Base-by-base conservation (phyloP, 2,113 vertebrate genomes). In the Pheucticus melanocephalus region DNA sequence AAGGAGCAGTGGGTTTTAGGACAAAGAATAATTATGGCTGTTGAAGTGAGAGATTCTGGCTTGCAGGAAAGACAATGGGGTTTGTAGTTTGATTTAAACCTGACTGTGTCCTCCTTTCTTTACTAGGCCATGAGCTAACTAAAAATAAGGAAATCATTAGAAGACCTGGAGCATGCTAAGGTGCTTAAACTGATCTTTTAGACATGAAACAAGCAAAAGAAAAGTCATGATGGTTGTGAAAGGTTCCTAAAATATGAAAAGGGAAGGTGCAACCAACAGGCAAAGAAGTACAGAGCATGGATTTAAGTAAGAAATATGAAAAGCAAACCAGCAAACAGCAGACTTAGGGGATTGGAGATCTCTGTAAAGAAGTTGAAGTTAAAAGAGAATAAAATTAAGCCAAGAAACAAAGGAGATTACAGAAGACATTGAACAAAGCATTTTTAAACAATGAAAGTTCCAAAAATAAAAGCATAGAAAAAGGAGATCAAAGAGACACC, bases 351-450 rank as follows among this genome's bases (percentile, higher is more conserved):
- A 60, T 10, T 88, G 75, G 65, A 90, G n/a, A 69, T 63, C 15
- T 78, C 72, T 81, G 24, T 50, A 89, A 77, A 69, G 22, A 77
- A 86, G 31, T 5, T 39, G 20, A 93, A 84, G 84, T 75, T 84
- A 63, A 91, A 94, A 61, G 57, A 86, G 53, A 94, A 82, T 65
- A 81, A 91, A 91, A 73, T 84, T 72, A 94, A 89, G 31, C 37
- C 60, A 60, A 81, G 72, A 91, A 89, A 81, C 44, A 77, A 72
- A 95, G 53, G 35, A 86, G 14, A 89, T 94, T 77, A 70, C 23
- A 69, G n/a, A 89, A 93, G 50, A 73, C 77, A 84, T 27, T 16
- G 31, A 88, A 64, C 42, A 77, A 86, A 80, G 61, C 53, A 80
- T 94, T 86, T 88, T 72, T 76, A 86, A 92, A 83, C 33, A 73